Evolutionary conservation across 1,140 invertebrate species (phyloP).

Genomic region (Ooceraea biroi): DNA sequence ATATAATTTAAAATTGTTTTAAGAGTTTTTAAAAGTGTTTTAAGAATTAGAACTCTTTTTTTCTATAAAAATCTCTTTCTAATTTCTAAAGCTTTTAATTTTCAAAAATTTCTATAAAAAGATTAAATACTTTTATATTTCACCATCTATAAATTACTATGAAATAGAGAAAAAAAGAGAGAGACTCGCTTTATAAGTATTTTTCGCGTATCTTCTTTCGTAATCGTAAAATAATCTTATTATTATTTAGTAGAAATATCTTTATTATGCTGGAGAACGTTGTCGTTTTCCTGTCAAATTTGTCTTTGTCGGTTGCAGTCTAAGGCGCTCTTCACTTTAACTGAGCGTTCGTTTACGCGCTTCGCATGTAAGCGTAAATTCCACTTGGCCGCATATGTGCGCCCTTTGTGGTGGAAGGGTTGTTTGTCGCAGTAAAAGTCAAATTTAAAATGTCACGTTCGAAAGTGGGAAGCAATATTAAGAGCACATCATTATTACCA

Average conservation of each 20-base stretch:
- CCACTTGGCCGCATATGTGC: slow-evolving; percentile 11
- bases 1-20: no score
- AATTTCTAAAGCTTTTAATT: no score
- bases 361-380: slow-evolving; percentile 29
- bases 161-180: no score
- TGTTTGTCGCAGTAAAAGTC: slow-evolving; percentile 55
- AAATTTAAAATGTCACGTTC: slow-evolving; percentile 50
- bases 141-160: no score
- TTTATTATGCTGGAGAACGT: neutral
- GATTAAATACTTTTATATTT: no score
- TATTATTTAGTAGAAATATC: no score
- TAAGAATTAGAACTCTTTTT: no score
- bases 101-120: no score
- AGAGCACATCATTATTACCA: neutral
- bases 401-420: slow-evolving; percentile 47
- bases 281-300: neutral
- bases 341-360: slow-evolving; percentile 5
- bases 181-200: neutral
- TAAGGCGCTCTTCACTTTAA: slow-evolving; percentile 28
- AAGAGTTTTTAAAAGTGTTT: no score
- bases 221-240: neutral
- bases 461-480: slow-evolving; percentile 22
- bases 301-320: slow-evolving; percentile 10
- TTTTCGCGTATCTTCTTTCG: neutral
- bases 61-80: no score